Evolutionary conservation across 2,797 vertebrate species (phyloP).

Genomic region (Erpetoichthys calabaricus): DNA sequence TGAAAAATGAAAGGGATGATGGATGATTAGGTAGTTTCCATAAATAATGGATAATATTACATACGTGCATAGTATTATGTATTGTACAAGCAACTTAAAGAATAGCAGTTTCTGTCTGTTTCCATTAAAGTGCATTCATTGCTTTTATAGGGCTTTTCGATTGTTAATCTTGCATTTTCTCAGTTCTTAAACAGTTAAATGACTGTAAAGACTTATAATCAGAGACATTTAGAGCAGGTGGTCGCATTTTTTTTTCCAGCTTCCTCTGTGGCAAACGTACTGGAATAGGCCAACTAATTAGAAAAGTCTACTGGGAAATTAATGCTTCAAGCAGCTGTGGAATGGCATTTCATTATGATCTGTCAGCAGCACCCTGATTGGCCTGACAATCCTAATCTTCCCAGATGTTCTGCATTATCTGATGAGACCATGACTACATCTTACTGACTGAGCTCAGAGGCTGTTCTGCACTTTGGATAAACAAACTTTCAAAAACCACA

Average conservation of each 20-base stretch:
- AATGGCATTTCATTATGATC: conserved; percentile 53
- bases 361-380: conserved; percentile 50
- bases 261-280: conserved; percentile 32
- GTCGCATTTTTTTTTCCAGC: conserved; percentile 37
- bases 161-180: conserved; percentile 3
- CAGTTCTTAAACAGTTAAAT: conserved; percentile 18
- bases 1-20: too few species aligned
- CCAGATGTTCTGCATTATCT: conserved; percentile 67
- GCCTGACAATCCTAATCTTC: conserved; percentile 47
- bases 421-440: conserved; percentile 50
- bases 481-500: conserved; percentile 43
- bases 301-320: conserved; percentile 50
- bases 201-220: conserved; percentile 27
- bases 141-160: too few species aligned
- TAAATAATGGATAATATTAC: too few species aligned
- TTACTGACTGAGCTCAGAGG: conserved; percentile 14
- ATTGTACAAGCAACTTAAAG: too few species aligned
- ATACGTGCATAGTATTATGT: too few species aligned
- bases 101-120: too few species aligned
- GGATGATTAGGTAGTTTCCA: too few species aligned
- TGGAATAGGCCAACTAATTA: conserved; percentile 39
- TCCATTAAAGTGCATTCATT: too few species aligned
- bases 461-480: conserved; percentile 32
- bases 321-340: conserved; percentile 64
- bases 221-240: conserved; percentile 58